These are phyloP conservation scores for Mustelus asterias DNA, from an alignment of 2,113 vertebrate species.

Conservation along the genomic window DNA sequence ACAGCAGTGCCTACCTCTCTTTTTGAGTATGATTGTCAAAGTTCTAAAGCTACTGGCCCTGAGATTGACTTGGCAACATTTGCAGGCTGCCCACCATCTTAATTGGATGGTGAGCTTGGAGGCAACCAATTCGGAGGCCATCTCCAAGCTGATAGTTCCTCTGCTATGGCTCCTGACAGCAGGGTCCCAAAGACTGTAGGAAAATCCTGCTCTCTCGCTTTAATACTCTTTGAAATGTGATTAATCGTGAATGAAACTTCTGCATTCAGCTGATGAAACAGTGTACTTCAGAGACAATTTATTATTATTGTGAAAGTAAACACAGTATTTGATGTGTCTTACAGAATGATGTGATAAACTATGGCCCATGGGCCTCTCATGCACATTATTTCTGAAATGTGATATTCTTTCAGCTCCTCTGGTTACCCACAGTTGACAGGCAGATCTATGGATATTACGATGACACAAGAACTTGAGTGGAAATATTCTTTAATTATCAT, in stretches of 20 bases:
- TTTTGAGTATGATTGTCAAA: too few relatives aligned
- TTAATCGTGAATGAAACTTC: neutral
- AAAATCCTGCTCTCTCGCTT: neutral
- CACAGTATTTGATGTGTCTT: neutral
- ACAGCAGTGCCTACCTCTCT: too few relatives aligned
- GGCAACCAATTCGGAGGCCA: too few relatives aligned
- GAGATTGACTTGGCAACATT: too few relatives aligned
- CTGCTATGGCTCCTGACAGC: too few relatives aligned
- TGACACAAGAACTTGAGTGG: neutral
- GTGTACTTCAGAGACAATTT: neutral
- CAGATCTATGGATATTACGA: neutral
- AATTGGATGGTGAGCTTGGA: too few relatives aligned
- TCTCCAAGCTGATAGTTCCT: too few relatives aligned
- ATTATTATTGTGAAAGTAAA: neutral
- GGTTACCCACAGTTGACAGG: neutral
- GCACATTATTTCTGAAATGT: neutral
- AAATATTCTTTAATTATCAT: conserved; percentile 8
- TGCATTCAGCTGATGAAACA: neutral
- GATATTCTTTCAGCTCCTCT: neutral
- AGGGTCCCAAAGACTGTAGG: too few relatives aligned
- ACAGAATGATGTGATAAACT: neutral
- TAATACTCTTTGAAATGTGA: neutral
- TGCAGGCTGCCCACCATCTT: too few relatives aligned
- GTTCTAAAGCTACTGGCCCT: too few relatives aligned
- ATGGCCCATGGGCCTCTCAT: neutral